Conservation (phyloP, 1,140 invertebrate species). For the Drosophila biarmipes region DNA sequence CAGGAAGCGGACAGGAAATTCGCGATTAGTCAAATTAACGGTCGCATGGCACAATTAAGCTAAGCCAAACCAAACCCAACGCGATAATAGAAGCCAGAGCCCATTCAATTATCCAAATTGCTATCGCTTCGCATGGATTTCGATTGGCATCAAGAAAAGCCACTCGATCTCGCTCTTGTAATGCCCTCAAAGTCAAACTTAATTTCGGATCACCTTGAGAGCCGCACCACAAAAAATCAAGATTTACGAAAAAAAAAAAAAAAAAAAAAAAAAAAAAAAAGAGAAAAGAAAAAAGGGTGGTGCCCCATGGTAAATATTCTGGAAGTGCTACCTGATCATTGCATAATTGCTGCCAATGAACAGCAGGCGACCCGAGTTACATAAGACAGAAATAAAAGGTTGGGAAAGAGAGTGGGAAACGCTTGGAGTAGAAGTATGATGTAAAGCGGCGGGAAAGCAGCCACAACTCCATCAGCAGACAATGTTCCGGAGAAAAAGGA, state of each 20-base stretch:
- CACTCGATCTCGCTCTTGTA: conserved; percentile 47
- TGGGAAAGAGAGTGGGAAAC: conserved; percentile 56
- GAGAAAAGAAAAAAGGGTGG: conserved; percentile 9
- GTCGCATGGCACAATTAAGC: conserved; percentile 70
- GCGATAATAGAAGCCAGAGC: conserved; percentile 13
- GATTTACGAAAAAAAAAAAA: not conserved
- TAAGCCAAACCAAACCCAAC: conserved; percentile 34
- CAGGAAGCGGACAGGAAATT: conserved; percentile 71
- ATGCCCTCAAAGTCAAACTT: conserved; percentile 69
- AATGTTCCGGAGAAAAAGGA: conserved; percentile 38
- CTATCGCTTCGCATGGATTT: conserved; percentile 45
- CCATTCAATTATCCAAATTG: conserved; percentile 51
- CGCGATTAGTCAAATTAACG: conserved; percentile 66
- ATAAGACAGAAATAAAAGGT: conserved; percentile 54
- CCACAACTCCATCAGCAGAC: conserved; percentile 37
- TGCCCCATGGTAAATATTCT: conserved; percentile 36
- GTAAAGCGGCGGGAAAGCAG: conserved; percentile 43
- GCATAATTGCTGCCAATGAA: conserved; percentile 67
- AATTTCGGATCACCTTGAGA: conserved; percentile 71
- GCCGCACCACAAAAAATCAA: not conserved
- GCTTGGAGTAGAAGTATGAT: conserved; percentile 57
- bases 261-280: not conserved
- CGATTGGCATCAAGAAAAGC: conserved; percentile 44
- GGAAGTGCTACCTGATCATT: conserved; percentile 56
- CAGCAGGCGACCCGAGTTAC: conserved; percentile 40